Evolutionary conservation across 2,113 vertebrate genomes (phyloP).

Genomic region (Pedionomus torquatus): DNA sequence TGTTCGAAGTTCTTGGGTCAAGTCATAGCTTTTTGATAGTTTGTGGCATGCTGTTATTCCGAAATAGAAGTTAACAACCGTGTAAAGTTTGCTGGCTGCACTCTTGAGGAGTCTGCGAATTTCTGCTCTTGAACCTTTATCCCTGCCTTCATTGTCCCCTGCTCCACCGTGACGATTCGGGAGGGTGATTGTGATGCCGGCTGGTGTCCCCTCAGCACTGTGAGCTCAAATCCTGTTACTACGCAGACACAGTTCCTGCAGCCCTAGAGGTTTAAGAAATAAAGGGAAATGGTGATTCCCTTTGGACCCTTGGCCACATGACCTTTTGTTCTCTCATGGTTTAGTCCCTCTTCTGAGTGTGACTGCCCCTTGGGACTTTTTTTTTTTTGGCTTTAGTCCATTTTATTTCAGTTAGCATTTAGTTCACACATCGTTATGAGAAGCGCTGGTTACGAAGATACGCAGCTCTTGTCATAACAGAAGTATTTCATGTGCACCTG

Average conservation of each 20-base stretch:
- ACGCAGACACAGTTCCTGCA: not conserved
- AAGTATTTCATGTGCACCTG: slow-evolving; percentile 73
- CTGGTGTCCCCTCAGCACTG: not conserved
- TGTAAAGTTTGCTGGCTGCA: not conserved
- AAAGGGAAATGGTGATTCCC: not conserved
- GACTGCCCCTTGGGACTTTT: slow-evolving; percentile 44
- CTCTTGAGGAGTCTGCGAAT: not conserved
- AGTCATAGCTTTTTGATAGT: not conserved
- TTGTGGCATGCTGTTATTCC: not conserved
- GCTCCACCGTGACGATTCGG: not conserved
- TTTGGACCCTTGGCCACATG: not conserved
- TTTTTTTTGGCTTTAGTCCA: slow-evolving; percentile 63
- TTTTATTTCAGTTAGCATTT: slow-evolving; percentile 73
- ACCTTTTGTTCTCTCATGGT: slow-evolving; percentile 37
- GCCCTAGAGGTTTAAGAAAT: not conserved
- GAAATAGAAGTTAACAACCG: not conserved
- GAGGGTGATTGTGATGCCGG: not conserved
- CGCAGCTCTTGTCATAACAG: slow-evolving; percentile 71
- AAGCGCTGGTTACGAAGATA: slow-evolving; percentile 64
- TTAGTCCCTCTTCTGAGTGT: slow-evolving; percentile 57
- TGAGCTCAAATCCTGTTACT: slow-evolving; percentile 13
- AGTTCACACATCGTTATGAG: slow-evolving; percentile 76
- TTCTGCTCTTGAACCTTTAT: not conserved
- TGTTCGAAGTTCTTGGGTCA: not conserved
- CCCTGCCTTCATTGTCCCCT: not conserved